Evolutionary conservation across 2,113 vertebrate genomes (phyloP).

Genomic region (Gallinago media): DNA sequence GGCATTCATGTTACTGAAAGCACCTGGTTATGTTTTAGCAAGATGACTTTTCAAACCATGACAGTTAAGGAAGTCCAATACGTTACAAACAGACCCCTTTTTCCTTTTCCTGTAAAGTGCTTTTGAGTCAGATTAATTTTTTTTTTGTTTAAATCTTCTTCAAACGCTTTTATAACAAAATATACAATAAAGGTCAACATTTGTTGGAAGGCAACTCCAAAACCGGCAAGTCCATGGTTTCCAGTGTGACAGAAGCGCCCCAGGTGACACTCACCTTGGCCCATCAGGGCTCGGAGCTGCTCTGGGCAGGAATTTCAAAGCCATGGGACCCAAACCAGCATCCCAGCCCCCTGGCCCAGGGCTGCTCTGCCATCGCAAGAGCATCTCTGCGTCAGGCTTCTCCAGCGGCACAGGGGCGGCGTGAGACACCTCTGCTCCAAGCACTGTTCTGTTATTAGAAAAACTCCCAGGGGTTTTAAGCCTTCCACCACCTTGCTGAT

Average conservation of each 20-base stretch:
- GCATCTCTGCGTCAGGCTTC: background rate
- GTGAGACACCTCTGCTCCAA: background rate
- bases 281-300: background rate
- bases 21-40: constrained; percentile 11
- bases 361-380: background rate
- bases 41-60: constrained; percentile 1
- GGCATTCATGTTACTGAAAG: constrained; percentile 32
- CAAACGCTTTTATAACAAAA: constrained; percentile 41
- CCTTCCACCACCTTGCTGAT: background rate
- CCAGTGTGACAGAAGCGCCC: background rate
- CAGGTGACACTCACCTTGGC: background rate
- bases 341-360: background rate
- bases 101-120: constrained; percentile 73
- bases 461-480: background rate
- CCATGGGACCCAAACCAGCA: background rate
- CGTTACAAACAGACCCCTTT: constrained; percentile 11
- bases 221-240: background rate
- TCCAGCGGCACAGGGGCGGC: background rate
- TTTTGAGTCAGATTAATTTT: constrained; percentile 40
- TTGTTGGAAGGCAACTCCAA: constrained; percentile 16
- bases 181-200: background rate
- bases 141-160: background rate
- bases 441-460: background rate
- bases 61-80: constrained; percentile 11
- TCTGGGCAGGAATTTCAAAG: background rate